A percentile compares a stretch with the other conserved stretches of the same genome.
phyloP scores from a whole-genome alignment of 2,888 invertebrate genomes.

The Dendrolimus pini region DNA sequence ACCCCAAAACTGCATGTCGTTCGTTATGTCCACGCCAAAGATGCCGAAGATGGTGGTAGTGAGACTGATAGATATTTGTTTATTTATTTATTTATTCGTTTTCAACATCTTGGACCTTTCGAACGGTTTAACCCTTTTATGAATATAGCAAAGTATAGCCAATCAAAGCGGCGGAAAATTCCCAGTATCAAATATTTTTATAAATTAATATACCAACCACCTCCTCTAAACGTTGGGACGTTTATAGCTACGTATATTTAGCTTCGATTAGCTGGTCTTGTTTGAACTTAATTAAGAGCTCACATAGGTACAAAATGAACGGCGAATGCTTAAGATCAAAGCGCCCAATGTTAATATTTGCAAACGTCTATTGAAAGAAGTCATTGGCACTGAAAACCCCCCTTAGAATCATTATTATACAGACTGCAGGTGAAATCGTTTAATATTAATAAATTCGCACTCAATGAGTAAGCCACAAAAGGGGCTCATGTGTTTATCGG shows the following conservation, averaged over 20 bases:
- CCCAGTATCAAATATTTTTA: too few species aligned
- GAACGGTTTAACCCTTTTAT: too few species aligned
- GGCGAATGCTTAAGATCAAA: slow-evolving; percentile 59
- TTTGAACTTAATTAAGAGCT: slow-evolving; percentile 72
- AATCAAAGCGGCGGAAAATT: too few species aligned
- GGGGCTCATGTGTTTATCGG: not conserved
- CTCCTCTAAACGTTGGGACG: too few species aligned
- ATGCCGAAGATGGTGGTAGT: too few species aligned
- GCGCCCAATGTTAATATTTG: slow-evolving; percentile 62
- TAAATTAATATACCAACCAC: too few species aligned
- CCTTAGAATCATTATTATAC: not conserved
- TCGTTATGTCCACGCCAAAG: too few species aligned
- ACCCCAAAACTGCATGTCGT: too few species aligned
- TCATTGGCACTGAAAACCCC: slow-evolving; percentile 44
- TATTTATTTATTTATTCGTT: too few species aligned
- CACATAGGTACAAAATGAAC: slow-evolving; percentile 58
- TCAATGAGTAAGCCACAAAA: not conserved
- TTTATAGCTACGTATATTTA: slow-evolving; percentile 13
- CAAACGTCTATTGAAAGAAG: slow-evolving; percentile 64
- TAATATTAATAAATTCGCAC: not conserved
- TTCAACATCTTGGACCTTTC: too few species aligned
- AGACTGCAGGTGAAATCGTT: not conserved
- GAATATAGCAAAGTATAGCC: too few species aligned
- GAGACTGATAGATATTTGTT: too few species aligned
- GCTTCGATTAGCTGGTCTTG: slow-evolving; percentile 57